Base-by-base conservation (phyloP, 2,888 invertebrate genomes). In the Phyto melanocephala region DNA sequence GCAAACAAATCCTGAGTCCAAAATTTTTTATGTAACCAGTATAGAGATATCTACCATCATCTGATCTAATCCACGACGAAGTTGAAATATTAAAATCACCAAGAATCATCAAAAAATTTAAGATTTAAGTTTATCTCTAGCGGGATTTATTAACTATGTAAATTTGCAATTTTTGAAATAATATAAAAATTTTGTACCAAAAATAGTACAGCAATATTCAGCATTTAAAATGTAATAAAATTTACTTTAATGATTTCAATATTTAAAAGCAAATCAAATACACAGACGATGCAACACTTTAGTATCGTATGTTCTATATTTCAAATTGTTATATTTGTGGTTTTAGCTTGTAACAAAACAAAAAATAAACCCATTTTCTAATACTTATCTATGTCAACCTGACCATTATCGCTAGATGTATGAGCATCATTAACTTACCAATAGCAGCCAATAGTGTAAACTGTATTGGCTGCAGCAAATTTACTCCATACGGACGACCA, bases 321-420 rank as follows among this genome's bases (percentile, higher is more conserved):
- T 11, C 35, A 50, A 52, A 63, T 28, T 24, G 20, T 24, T 13
- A 75, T 75, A 22, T 24, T 74, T 52, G 40, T 15, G 58, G 54
- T 76, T 40, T 50, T 50, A 28, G 56, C 40, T 50, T n/a, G 10
- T 0, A 11, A 50, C 8, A 28, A 28, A 54, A 28, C n/a, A 60
- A 33, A 63, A n/a, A 58, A 40, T 15, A 67, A 60, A 52, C 20
- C 28, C 40, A 74, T 68, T 74, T 74, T 74, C 74, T 71, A 70
- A 7, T 40, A 50, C 47, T 63, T 80, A 56, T 80, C 70, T 80
- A 70, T 80, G 80, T 75, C 80, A 80, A 63, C 58, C 70, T 80
- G 75, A 80, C 70, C 76, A 65, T 65, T 71, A 37, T 50, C 50
- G 65, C 47, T 20, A 52, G 24, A 22, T 63, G n/a, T 56, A 58